Base-by-base conservation (phyloP, 92 coral and sea anemone genomes). In the Actinostola sp. region DNA sequence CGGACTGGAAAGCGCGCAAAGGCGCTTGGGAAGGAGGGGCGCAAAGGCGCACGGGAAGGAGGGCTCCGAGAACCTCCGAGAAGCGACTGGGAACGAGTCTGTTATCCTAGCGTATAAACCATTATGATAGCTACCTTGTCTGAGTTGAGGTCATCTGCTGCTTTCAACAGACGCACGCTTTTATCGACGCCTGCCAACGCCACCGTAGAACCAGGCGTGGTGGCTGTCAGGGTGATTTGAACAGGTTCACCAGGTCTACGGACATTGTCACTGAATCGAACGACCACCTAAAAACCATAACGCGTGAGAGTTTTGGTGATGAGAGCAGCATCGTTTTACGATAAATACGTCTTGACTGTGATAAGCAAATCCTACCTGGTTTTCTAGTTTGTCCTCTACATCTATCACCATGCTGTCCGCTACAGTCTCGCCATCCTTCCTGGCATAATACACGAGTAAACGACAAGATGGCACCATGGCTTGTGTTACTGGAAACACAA, bases 111-210 rank as follows among this genome's bases (percentile, higher is more conserved):
- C n/a, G n/a, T n/a, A n/a, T n/a, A n/a, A n/a, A n/a, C n/a, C n/a
- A n/a, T n/a, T n/a, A n/a, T n/a, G n/a, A n/a, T 35, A 24, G 80
- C 71, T 79, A 91, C 98, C 75, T 93, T 78, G 24, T 75, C 82
- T 24, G 70, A 63, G 13, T 82, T 86, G 24, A 94, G 74, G 32
- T 91, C 97, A 63, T 91, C 92, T 29, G 92, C 97, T 27, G 76
- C 77, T 70, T 82, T 82, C 58, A 94, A 69, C 15, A 94, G 53
- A 59, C 92, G 88, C 15, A 94, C 92, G 43, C 98, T 94, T 63
- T 85, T 91, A 76, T 94, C 98, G 20, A 94, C 98, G 17, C 94
- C 98, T 32, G 92, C 82, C 27, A 94, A 50, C 12, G 97, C 98
- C 32, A 94, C 97, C 23, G 84, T 85, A 38, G 98, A 94, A 10